These are phyloP conservation scores for Drosophila pallidifrons DNA, from an alignment of 1,140 invertebrate genomes.

Conservation along the genomic window DNA sequence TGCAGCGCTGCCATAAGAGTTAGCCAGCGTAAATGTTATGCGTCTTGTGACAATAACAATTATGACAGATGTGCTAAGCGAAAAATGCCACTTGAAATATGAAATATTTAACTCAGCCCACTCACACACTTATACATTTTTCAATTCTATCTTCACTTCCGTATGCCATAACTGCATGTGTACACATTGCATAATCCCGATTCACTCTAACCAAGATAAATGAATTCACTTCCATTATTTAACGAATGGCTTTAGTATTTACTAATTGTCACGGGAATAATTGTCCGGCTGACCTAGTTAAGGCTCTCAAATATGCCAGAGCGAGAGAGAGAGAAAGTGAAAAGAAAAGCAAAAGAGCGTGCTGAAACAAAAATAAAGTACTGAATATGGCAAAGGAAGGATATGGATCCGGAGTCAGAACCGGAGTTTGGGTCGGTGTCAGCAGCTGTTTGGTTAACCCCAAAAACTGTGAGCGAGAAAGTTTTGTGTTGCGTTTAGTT, in stretches of 20 bases:
- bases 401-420: neutral
- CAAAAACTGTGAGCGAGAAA: constrained; percentile 21
- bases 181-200: neutral
- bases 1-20: constrained; percentile 31
- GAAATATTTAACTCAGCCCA: constrained; percentile 7
- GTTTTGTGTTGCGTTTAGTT: constrained; percentile 57
- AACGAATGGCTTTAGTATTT: constrained; percentile 54
- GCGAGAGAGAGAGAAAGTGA: constrained; percentile 13
- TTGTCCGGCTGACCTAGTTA: constrained; percentile 43
- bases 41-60: constrained; percentile 62
- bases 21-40: constrained; percentile 31
- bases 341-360: neutral
- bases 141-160: neutral
- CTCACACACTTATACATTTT: neutral
- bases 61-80: constrained; percentile 65
- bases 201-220: neutral
- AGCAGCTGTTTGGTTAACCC: constrained; percentile 8
- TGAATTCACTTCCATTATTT: constrained; percentile 28
- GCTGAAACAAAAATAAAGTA: neutral
- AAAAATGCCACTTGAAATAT: constrained; percentile 1
- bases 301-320: constrained; percentile 54
- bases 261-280: constrained; percentile 41
- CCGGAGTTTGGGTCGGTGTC: neutral
- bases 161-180: neutral
- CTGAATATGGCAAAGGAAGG: neutral